These are phyloP conservation scores for Bombus huntii DNA, from an alignment of 1,140 invertebrate genomes.

Conservation along the genomic window DNA sequence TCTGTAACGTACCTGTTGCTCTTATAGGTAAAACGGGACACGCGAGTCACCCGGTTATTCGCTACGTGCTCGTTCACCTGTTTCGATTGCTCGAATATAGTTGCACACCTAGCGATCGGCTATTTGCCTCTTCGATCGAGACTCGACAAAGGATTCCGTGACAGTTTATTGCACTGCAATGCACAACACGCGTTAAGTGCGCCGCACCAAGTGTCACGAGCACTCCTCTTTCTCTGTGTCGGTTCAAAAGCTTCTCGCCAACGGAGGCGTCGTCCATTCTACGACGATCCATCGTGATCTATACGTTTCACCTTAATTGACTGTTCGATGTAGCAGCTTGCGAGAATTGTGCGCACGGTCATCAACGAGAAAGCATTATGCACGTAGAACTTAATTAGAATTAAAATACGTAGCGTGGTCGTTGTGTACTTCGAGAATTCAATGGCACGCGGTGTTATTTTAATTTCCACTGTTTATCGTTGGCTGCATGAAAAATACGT, in stretches of 20 bases:
- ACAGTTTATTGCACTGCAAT: slow-evolving; percentile 17
- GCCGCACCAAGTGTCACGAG: background rate
- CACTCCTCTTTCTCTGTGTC: background rate
- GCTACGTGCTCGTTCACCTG: slow-evolving; percentile 57
- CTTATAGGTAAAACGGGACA: slow-evolving; percentile 34
- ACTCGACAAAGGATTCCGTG: slow-evolving; percentile 34
- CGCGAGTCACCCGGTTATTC: slow-evolving; percentile 34
- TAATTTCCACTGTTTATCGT: background rate
- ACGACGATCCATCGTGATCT: background rate
- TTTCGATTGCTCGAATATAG: slow-evolving; percentile 42
- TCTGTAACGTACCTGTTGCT: slow-evolving; percentile 64
- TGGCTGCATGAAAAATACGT: background rate
- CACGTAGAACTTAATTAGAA: background rate
- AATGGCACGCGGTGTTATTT: too few species aligned
- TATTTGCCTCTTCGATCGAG: slow-evolving; percentile 27
- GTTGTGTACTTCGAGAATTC: background rate
- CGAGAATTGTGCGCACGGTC: background rate
- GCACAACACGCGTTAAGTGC: slow-evolving; percentile 21
- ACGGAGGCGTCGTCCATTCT: background rate
- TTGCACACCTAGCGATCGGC: slow-evolving; percentile 3
- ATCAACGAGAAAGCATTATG: background rate
- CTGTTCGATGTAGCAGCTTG: background rate
- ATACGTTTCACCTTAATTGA: slow-evolving; percentile 30
- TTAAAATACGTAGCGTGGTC: background rate
- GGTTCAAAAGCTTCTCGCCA: background rate